phyloP scores from a whole-genome alignment of 2,888 invertebrate genomes.

The Leucania comma region DNA sequence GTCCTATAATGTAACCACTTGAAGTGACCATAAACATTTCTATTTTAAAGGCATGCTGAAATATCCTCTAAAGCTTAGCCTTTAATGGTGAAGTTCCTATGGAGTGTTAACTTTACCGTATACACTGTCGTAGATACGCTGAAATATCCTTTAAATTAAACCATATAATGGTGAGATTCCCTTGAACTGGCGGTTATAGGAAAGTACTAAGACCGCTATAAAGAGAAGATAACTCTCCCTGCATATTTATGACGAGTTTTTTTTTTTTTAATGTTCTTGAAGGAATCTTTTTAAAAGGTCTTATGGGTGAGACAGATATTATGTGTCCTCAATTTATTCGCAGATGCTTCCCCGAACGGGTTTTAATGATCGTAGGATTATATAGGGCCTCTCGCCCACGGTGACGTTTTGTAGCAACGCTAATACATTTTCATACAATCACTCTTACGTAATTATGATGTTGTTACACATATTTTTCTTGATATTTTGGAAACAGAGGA shows the following conservation, averaged over 20 bases:
- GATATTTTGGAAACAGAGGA: no score
- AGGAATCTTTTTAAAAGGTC: constrained; percentile 57
- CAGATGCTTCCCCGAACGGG: constrained; percentile 24
- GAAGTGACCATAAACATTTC: constrained; percentile 69
- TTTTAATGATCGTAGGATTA: constrained; percentile 19
- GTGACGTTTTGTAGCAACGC: no score
- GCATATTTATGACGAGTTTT: constrained; percentile 63
- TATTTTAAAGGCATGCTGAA: constrained; percentile 47
- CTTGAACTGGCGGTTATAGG: constrained; percentile 16
- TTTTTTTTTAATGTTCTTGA: constrained; percentile 62
- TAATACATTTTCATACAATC: no score
- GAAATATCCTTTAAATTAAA: constrained; percentile 6
- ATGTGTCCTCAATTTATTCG: constrained; percentile 36
- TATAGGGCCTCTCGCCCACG: no score
- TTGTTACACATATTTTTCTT: no score
- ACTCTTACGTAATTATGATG: no score
- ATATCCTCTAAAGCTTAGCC: neutral
- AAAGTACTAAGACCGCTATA: constrained; percentile 58
- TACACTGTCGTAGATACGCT: constrained; percentile 20
- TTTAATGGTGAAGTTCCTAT: constrained; percentile 39
- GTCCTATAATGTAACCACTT: constrained; percentile 53
- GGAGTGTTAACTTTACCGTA: constrained; percentile 4
- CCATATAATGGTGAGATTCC: constrained; percentile 23
- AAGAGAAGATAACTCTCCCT: constrained; percentile 60
- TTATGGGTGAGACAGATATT: constrained; percentile 52